Evolutionary conservation across 2,797 vertebrate genomes (phyloP).

Genomic region (Onychomys torridus): DNA sequence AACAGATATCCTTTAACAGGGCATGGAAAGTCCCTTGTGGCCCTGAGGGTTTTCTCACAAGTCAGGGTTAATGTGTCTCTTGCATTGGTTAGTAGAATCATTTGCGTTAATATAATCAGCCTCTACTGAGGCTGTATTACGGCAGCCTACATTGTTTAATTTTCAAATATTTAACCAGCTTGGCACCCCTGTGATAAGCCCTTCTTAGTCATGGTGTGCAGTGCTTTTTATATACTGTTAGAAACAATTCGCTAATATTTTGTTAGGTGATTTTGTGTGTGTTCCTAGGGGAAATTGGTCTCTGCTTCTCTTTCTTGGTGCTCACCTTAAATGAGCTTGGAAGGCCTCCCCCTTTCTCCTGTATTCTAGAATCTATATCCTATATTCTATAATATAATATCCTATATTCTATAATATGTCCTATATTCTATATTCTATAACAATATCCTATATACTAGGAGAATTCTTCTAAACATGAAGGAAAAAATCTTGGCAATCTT

Average conservation of each 20-base stretch:
- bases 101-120: neutral
- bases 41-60: constrained; percentile 6
- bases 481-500: constrained; percentile 9
- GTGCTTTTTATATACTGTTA: constrained; percentile 17
- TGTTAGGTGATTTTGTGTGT: constrained; percentile 37
- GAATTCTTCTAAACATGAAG: constrained; percentile 1
- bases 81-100: constrained; percentile 2
- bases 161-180: constrained; percentile 56
- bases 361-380: too few relatives aligned
- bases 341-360: neutral
- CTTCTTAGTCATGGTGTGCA: constrained; percentile 30
- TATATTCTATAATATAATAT: too few relatives aligned
- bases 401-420: too few relatives aligned
- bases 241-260: constrained; percentile 56
- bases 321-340: neutral
- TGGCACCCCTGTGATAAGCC: constrained; percentile 29
- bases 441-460: neutral
- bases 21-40: neutral
- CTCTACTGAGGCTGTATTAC: constrained; percentile 7
- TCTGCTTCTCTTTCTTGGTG: neutral
- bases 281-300: neutral
- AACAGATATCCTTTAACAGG: neutral
- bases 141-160: constrained; percentile 36
- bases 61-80: constrained; percentile 33
- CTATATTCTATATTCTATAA: too few relatives aligned